phyloP scores from a whole-genome alignment of 2,888 invertebrate genomes.

The Hedya salicella region DNA sequence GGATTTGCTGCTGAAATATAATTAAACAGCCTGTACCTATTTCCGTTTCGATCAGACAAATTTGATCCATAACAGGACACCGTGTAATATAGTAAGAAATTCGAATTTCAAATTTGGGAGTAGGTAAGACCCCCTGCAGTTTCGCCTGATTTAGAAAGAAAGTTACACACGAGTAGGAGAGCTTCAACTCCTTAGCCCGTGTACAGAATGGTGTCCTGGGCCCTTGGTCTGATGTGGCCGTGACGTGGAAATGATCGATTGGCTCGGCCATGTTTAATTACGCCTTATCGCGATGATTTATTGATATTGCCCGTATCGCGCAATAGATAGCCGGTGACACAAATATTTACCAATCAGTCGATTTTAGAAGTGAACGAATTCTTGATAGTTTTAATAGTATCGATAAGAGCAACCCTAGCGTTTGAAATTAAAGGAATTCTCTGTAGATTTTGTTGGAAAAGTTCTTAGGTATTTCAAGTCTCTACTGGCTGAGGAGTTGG shows the following conservation, averaged over 20 bases:
- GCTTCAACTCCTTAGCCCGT: neutral
- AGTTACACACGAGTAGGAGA: neutral
- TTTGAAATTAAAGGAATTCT: neutral
- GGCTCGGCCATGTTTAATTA: slow-evolving; percentile 71
- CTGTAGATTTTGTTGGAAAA: neutral
- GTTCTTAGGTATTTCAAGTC: neutral
- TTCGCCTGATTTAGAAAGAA: neutral
- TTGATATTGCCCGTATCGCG: slow-evolving; percentile 73
- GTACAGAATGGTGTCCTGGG: neutral
- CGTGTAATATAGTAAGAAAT: no score
- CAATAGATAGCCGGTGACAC: slow-evolving; percentile 63
- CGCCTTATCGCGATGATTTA: slow-evolving; percentile 78
- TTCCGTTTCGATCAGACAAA: no score
- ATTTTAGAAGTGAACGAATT: slow-evolving; percentile 18
- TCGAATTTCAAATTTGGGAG: no score
- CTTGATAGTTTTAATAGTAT: neutral
- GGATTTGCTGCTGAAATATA: no score
- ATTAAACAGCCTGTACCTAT: no score
- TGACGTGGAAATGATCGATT: slow-evolving; percentile 69
- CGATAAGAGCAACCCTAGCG: neutral
- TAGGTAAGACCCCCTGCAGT: neutral
- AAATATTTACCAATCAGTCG: slow-evolving; percentile 43
- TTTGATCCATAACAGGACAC: no score
- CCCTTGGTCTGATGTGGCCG: slow-evolving; percentile 17
- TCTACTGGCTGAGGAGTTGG: slow-evolving; percentile 12